Evolutionary conservation across 1,140 invertebrate genomes (phyloP).

Genomic region (Bombus fervidus): DNA sequence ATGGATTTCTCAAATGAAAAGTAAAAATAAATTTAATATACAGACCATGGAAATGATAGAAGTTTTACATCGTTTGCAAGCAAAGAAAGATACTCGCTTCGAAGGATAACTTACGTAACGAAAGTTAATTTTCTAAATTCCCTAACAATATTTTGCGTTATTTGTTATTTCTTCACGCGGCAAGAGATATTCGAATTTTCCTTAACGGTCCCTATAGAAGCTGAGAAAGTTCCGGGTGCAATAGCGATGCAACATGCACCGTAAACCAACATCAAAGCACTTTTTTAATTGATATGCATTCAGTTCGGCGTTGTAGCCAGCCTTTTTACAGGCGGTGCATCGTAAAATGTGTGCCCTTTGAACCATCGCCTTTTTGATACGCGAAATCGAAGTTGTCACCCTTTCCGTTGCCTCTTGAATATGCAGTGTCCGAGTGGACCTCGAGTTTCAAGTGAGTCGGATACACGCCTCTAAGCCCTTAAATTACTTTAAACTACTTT

Average conservation of each 20-base stretch:
- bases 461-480: background rate
- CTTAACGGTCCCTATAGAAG: background rate
- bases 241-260: constrained; percentile 37
- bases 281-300: constrained; percentile 54
- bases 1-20: background rate
- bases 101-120: background rate
- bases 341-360: constrained; percentile 23
- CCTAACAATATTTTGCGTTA: background rate
- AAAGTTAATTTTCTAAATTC: background rate
- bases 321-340: constrained; percentile 35
- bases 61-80: background rate
- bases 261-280: constrained; percentile 44
- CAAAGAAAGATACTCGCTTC: background rate
- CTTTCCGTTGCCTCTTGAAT: constrained; percentile 36
- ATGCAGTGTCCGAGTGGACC: constrained; percentile 12
- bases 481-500: background rate
- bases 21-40: background rate
- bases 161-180: background rate
- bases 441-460: constrained; percentile 5
- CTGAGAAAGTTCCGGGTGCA: constrained; percentile 23
- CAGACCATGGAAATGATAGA: background rate
- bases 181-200: constrained; percentile 15
- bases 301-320: constrained; percentile 25
- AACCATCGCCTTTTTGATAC: constrained; percentile 35
- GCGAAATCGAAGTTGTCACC: constrained; percentile 42